Conservation (phyloP, 2,797 vertebrate genomes). For the Pempheris klunzingeri region DNA sequence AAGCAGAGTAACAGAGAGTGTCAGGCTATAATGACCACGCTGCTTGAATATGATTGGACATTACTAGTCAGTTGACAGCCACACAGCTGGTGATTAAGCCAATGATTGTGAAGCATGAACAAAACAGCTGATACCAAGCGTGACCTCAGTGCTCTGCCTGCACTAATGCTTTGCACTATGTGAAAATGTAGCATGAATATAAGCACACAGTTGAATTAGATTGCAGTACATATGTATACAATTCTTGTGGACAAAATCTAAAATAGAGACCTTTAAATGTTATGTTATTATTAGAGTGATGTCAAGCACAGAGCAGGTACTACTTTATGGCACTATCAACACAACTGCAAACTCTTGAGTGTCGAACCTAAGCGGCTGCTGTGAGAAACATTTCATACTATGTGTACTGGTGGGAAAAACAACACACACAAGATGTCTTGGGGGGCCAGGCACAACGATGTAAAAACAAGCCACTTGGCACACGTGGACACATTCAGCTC, state of each 20-base stretch:
- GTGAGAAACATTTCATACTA: constrained; percentile 17
- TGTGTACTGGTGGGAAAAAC: constrained; percentile 3
- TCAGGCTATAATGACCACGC: not conserved
- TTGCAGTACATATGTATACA: not conserved
- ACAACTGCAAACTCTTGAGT: not conserved
- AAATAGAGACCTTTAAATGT: not conserved
- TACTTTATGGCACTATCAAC: constrained; percentile 1
- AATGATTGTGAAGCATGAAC: not conserved
- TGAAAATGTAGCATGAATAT: not conserved
- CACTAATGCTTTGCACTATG: not conserved
- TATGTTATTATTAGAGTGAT: not conserved
- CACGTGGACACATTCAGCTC: constrained; percentile 26
- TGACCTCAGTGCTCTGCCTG: not conserved
- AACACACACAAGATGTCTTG: constrained; percentile 9
- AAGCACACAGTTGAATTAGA: constrained; percentile 6
- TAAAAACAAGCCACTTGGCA: constrained; percentile 37
- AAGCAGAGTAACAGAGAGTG: not conserved
- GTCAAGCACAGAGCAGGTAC: too few relatives aligned
- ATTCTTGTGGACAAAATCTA: not conserved
- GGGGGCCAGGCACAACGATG: not conserved
- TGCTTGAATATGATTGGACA: too few relatives aligned
- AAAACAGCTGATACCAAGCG: not conserved
- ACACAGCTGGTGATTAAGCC: constrained; percentile 12
- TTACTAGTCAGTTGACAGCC: too few relatives aligned
- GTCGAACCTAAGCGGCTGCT: constrained; percentile 8